Evolutionary conservation across 2,113 vertebrate genomes (phyloP).

Genomic region (Sapayoa aenigma): DNA sequence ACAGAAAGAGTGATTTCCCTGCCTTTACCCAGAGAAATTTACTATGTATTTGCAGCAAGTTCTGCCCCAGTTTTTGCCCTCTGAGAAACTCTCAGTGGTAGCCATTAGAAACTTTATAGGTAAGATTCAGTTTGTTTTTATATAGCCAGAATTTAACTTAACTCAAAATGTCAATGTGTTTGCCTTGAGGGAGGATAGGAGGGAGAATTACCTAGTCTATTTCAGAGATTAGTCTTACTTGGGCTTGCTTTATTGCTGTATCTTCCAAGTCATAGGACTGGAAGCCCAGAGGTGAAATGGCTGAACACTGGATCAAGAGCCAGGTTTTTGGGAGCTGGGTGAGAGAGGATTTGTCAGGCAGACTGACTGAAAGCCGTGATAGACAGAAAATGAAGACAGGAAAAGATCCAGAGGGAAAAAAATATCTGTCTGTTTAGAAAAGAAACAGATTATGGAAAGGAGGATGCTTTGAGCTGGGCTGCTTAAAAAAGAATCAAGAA

Average conservation of each 20-base stretch:
- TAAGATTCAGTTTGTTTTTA: constrained; percentile 27
- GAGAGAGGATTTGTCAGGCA: constrained; percentile 10
- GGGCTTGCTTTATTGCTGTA: neutral
- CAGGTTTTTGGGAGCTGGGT: neutral
- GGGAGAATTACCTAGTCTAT: constrained; percentile 35
- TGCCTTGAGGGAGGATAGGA: constrained; percentile 26
- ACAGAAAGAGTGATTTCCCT: neutral
- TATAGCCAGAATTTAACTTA: constrained; percentile 20
- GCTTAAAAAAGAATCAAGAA: neutral
- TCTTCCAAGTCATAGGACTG: constrained; percentile 27
- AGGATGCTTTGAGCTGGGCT: neutral
- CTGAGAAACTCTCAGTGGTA: neutral
- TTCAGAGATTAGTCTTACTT: constrained; percentile 47
- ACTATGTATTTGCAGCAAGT: neutral
- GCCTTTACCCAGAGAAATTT: neutral
- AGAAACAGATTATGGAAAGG: neutral
- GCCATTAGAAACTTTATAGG: constrained; percentile 9
- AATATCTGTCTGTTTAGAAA: neutral
- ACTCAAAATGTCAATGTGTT: constrained; percentile 29
- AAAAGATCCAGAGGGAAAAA: neutral
- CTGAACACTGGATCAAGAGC: constrained; percentile 20
- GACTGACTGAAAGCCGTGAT: neutral
- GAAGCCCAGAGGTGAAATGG: constrained; percentile 43
- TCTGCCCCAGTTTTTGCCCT: constrained; percentile 28
- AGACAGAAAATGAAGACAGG: constrained; percentile 1